Conservation (phyloP, 2,797 vertebrate genomes). For the Hoplostethus atlanticus region DNA sequence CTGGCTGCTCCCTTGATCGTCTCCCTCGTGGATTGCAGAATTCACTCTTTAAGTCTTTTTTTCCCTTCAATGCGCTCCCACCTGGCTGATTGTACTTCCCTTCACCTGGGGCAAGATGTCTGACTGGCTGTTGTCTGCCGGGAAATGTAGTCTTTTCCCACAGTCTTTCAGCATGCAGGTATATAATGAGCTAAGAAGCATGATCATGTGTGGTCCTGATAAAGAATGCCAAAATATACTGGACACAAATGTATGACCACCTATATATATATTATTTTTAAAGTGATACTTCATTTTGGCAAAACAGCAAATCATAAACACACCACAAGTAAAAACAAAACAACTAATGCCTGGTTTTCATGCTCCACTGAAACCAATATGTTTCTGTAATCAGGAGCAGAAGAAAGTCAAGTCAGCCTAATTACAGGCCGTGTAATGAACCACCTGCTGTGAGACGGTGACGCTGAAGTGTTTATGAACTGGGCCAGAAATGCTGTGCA, state of each 20-base stretch:
- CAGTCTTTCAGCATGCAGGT: not conserved
- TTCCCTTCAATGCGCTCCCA: no score
- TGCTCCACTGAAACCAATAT: constrained; percentile 71
- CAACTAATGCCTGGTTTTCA: constrained; percentile 53
- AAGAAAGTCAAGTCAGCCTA: constrained; percentile 77
- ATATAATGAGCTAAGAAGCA: not conserved
- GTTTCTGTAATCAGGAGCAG: constrained; percentile 76
- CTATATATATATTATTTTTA: not conserved
- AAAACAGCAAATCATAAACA: constrained; percentile 5
- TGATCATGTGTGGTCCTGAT: no score
- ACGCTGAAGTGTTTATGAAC: constrained; percentile 62
- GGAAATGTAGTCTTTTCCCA: no score
- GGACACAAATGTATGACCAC: no score
- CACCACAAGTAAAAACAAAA: constrained; percentile 6
- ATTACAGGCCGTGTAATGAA: constrained; percentile 78
- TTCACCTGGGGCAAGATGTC: no score
- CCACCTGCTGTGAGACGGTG: constrained; percentile 74
- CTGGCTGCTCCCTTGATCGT: no score
- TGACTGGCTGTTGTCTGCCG: no score
- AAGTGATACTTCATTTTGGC: constrained; percentile 4
- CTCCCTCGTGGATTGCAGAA: no score
- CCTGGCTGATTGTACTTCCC: no score
- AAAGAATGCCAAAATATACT: no score
- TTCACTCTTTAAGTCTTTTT: no score
- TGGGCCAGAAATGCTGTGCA: constrained; percentile 53